These are phyloP conservation scores for Sterna hirundo DNA, from an alignment of 2,113 vertebrate genomes.

Conservation along the genomic window DNA sequence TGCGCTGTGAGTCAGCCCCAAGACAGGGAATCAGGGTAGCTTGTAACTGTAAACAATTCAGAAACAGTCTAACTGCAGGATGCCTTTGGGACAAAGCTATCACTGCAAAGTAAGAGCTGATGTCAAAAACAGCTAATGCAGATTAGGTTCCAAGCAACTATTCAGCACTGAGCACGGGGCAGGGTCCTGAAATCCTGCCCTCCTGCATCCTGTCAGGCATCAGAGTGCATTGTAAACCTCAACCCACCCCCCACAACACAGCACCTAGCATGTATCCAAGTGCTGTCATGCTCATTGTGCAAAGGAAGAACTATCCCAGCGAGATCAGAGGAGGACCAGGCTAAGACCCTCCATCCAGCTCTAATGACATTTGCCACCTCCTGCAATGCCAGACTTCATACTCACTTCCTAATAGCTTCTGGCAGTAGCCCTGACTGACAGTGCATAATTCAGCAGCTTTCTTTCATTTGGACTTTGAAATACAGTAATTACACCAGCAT, in stretches of 20 bases:
- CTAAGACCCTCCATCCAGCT: background rate
- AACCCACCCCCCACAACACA: background rate
- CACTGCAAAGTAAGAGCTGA: background rate
- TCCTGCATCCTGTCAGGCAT: background rate
- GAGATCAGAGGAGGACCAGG: background rate
- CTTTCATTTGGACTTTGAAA: background rate
- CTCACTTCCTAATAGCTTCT: background rate
- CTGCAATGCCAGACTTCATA: background rate
- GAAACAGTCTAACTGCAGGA: background rate
- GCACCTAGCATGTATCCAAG: background rate
- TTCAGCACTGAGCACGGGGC: background rate
- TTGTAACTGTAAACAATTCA: background rate
- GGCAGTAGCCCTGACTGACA: background rate
- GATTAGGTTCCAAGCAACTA: background rate
- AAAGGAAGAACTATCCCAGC: background rate
- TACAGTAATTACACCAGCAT: background rate
- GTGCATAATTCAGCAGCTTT: background rate
- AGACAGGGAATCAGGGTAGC: background rate
- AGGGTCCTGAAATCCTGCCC: background rate
- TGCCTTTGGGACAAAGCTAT: background rate
- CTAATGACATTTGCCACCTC: background rate
- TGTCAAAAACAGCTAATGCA: background rate
- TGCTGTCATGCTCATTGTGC: too few species aligned
- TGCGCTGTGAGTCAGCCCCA: background rate
- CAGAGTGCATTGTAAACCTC: background rate